Base-by-base conservation (phyloP, 1,140 invertebrate species). In the Nasonia longicornis region DNA sequence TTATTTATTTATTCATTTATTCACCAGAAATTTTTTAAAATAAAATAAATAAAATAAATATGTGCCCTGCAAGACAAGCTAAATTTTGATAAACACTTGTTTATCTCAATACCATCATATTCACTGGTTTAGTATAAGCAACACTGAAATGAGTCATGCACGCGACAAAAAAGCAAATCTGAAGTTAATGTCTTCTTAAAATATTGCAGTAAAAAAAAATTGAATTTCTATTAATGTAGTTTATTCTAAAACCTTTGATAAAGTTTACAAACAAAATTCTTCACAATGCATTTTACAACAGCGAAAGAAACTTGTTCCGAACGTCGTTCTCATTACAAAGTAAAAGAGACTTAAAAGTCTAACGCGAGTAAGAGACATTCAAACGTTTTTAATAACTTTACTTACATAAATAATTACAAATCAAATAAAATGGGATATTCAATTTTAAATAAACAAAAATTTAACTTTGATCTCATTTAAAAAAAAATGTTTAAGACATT, bases 171-270 rank as follows among this genome's bases (percentile, higher is more conserved):
- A n/a, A 6, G 14, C 26, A 31, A 12, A 29, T 31, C 7, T 67
- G 29, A 31, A 16, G 16, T 58, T 58, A 58, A 58, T 20, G 16
- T 20, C 0, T 29, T 29, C 26, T 67, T 31, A 67, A 2, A 2
- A 12, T 67, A 29, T 29, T 67, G 16, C 4, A 48, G 10, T 52
- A 64, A 76, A 64, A 73, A 80, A 74, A 42, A 26, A 38, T 71
- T 71, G 67, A 35, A 12, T 63, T 58, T 35, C 14, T 63, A 29
- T 63, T 31, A 35, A 64, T 29, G 22, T 26, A 58, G 6, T 76
- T 63, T 64, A 76, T 76, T 76, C 29, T 76, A 76, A 76, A 64
- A 64, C 71, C 71, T 73, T 73, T 2, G 22, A 8, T 16, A 73
- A 73, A 45, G 71, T 76, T 76, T 64, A 63, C 29, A 75, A 29